Conservation (phyloP, 2,113 vertebrate species). For the Hemichromis elongatus region DNA sequence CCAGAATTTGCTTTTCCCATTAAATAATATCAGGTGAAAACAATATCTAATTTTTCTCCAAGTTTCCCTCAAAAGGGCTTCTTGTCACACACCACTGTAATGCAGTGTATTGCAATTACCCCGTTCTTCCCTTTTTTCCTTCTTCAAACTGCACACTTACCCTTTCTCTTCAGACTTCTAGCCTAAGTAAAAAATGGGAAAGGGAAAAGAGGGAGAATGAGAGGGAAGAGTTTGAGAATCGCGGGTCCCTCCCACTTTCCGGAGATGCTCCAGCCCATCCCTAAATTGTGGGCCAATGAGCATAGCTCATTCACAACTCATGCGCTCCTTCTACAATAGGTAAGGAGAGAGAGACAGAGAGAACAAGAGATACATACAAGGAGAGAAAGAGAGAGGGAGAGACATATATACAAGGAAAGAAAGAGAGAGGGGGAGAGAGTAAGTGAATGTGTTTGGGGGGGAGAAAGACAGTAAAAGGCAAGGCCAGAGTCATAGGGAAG, state of each 20-base stretch:
- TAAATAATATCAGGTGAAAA: constrained; percentile 6
- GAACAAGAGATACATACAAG: constrained; percentile 51
- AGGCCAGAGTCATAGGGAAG: constrained; percentile 29
- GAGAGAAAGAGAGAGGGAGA: constrained; percentile 24
- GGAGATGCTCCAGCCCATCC: constrained; percentile 72
- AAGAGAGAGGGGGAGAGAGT: neutral
- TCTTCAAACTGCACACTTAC: constrained; percentile 30
- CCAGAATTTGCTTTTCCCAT: neutral
- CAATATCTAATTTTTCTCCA: neutral
- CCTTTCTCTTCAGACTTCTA: constrained; percentile 47
- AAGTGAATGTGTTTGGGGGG: constrained; percentile 28
- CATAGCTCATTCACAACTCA: constrained; percentile 55
- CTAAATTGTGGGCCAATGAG: constrained; percentile 67
- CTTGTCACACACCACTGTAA: neutral
- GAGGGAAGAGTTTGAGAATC: constrained; percentile 56
- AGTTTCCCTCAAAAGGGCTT: constrained; percentile 14
- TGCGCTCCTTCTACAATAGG: constrained; percentile 67
- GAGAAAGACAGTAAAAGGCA: constrained; percentile 25
- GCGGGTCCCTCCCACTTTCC: constrained; percentile 65
- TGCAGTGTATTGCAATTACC: neutral
- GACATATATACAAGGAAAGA: neutral
- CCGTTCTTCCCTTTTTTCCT: neutral
- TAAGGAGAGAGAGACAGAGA: constrained; percentile 64
- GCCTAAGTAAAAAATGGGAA: constrained; percentile 16
- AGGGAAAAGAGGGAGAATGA: constrained; percentile 41